Evolutionary conservation across 1,140 invertebrate species (phyloP), one percentile per base, ranked within the genome.

Genomic region (Dendroctonus valens): DNA sequence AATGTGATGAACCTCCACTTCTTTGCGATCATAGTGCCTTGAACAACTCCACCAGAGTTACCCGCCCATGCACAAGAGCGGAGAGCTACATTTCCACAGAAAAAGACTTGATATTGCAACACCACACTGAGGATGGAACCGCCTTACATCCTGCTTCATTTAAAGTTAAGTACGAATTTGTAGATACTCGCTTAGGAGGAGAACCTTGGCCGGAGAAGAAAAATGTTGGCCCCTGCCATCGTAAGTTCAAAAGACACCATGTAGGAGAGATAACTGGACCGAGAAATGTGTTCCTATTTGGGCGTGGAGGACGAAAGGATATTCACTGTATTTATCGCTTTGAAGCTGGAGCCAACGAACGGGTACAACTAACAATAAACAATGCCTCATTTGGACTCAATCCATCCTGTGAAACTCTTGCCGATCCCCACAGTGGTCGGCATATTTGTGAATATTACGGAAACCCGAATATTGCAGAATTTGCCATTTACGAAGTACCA

Each of bases 1-100:
- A 91, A 73, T 93, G 91, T 76, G 80, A 84, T 51, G 86, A 89
- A 66, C 83, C 87, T 4, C 91, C 91, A 3, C 84, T 85, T 69
- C 79, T 93, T 6, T 94, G 92, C 73, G 91, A 92, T 64, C 91
- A 93, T 67, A 89, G 89, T 1, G 87, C 90, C 4, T 79, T 92
- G 1, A 83, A 86, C 50, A 92, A 92, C 71, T 81, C 86, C 1
- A 91, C 89, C 1, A 83, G 90, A 49, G 78, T 84, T 0, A 90
- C 91, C 0, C 82, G 92, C 9, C 91, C 91, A 0, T 93, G 92
- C 71, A 83, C 85, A 11, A 76, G 82, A 0, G 84, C 89, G 5
- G 91, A 94, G 76, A 92, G 90, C 67, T 93, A 93, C 75, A 82
- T 93, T 8, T 91, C 91, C 0, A 81, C 82, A 0, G 85, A 86